Conservation (phyloP, 2,113 vertebrate genomes). For the Ranitomeya variabilis region DNA sequence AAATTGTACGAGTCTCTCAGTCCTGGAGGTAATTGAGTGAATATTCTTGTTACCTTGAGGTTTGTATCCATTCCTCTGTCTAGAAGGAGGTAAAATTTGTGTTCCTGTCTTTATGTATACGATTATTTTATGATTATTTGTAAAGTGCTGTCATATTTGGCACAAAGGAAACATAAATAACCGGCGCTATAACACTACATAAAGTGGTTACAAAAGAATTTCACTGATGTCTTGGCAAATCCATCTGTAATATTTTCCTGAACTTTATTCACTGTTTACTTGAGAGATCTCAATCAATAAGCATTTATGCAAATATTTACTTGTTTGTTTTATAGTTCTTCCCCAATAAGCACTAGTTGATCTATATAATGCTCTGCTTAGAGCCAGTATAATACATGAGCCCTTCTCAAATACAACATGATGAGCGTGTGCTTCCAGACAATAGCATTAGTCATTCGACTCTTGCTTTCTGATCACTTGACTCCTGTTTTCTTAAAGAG, state of each 20-base stretch:
- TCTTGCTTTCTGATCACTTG: neutral
- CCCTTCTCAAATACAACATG: neutral
- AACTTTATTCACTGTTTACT: neutral
- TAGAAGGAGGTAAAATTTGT: constrained; percentile 32
- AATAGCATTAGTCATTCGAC: neutral
- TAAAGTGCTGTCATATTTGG: constrained; percentile 22
- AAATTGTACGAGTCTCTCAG: constrained; percentile 31
- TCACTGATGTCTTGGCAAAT: constrained; percentile 16
- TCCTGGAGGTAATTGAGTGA: constrained; percentile 35
- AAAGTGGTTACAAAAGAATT: neutral
- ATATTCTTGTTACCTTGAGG: constrained; percentile 45
- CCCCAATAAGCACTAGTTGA: neutral
- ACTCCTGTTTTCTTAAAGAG: neutral
- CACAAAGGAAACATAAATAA: constrained; percentile 32
- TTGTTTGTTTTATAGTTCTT: neutral
- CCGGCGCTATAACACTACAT: neutral
- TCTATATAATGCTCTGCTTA: neutral
- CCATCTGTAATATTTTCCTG: neutral
- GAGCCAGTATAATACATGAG: neutral
- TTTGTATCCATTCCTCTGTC: constrained; percentile 3
- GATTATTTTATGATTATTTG: constrained; percentile 34
- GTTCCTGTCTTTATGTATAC: constrained; percentile 41
- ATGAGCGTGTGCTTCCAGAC: neutral
- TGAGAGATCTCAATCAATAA: neutral
- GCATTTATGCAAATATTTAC: constrained; percentile 27